These are phyloP conservation scores for Stomorhina lunata DNA, from an alignment of 2,888 invertebrate species.

Conservation along the genomic window DNA sequence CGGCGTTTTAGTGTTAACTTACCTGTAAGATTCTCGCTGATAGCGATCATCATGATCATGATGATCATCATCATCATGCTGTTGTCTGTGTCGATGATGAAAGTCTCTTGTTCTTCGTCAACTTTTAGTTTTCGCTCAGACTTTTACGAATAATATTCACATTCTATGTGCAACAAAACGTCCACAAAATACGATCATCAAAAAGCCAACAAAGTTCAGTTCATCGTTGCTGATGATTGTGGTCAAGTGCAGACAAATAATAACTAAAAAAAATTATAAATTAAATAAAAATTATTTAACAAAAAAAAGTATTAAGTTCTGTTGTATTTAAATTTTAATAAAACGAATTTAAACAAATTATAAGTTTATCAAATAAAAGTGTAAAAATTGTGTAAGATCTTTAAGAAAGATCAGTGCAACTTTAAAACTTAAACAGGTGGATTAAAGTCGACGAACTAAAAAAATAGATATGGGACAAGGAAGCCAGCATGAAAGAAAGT, in stretches of 20 bases:
- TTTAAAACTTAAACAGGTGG: no score
- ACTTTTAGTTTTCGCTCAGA: background rate
- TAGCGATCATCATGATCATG: no score
- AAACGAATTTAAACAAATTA: no score
- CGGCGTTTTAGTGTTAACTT: slow-evolving; percentile 59
- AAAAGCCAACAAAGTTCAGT: slow-evolving; percentile 64
- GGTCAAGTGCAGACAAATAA: slow-evolving; percentile 59
- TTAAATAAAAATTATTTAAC: slow-evolving; percentile 24
- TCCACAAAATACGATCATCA: slow-evolving; percentile 43
- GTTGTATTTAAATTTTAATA: no score
- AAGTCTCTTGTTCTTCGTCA: slow-evolving; percentile 38
- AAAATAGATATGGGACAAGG: no score
- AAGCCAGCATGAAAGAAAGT: no score
- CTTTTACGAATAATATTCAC: slow-evolving; percentile 1
- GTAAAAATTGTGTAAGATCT: no score
- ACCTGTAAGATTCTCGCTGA: slow-evolving; percentile 58
- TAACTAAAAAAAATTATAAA: slow-evolving; percentile 25
- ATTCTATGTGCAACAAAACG: slow-evolving; percentile 52
- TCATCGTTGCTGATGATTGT: slow-evolving; percentile 59
- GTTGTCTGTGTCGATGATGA: no score
- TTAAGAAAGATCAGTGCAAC: no score
- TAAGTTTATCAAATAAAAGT: no score
- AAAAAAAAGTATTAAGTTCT: background rate
- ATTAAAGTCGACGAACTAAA: no score
- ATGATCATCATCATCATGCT: no score